Conservation (phyloP, 2,113 vertebrate species). For the Nesospiza acunhae region DNA sequence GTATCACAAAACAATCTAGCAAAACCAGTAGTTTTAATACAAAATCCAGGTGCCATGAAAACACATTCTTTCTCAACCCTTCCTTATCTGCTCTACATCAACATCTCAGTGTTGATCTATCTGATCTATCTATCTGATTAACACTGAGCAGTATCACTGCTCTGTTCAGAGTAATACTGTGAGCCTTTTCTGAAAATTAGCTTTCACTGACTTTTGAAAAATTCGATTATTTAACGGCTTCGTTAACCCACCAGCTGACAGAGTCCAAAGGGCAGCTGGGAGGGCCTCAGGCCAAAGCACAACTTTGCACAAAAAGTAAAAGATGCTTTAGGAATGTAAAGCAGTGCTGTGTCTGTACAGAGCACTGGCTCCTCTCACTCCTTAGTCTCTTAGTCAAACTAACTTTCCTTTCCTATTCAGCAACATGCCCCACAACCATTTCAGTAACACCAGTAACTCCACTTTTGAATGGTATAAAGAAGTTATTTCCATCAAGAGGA, state of each 20-base stretch:
- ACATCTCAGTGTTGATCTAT: too few relatives aligned
- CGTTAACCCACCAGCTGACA: constrained; percentile 38
- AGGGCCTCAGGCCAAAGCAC: constrained; percentile 39
- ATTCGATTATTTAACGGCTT: constrained; percentile 19
- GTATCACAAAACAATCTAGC: not conserved
- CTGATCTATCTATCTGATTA: not conserved
- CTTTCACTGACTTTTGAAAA: constrained; percentile 21
- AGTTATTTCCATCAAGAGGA: not conserved
- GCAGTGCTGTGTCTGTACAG: constrained; percentile 12
- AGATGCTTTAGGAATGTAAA: constrained; percentile 68
- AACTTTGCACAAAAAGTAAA: constrained; percentile 50
- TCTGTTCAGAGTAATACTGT: not conserved
- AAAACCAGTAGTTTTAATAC: not conserved
- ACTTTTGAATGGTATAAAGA: not conserved
- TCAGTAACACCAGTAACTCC: not conserved
- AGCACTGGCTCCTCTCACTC: not conserved
- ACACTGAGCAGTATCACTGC: not conserved
- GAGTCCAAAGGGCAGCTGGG: constrained; percentile 38
- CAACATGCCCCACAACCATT: not conserved
- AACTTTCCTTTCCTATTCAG: constrained; percentile 1
- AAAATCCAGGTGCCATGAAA: not conserved
- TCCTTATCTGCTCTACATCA: not conserved
- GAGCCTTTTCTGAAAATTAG: not conserved
- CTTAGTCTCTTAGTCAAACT: not conserved
- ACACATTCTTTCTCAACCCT: not conserved